phyloP scores from a whole-genome alignment of 2,113 vertebrate species.

The Harpagus bidentatus region DNA sequence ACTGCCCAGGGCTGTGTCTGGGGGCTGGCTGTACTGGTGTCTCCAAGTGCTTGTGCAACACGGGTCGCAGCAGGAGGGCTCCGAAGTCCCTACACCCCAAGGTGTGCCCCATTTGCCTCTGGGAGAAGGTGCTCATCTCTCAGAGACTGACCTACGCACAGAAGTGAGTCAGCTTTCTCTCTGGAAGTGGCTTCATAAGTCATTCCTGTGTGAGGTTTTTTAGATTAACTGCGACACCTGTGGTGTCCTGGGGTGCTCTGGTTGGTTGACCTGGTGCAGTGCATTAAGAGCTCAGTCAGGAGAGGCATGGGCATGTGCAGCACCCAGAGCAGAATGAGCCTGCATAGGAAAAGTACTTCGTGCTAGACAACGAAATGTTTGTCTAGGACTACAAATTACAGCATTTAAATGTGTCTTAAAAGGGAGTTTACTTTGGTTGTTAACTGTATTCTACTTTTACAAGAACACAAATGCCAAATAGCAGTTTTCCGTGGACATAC shows the following conservation, averaged over 20 bases:
- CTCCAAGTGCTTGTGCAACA: rapidly evolving
- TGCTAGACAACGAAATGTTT: neutral
- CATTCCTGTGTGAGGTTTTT: neutral
- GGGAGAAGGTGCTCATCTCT: neutral
- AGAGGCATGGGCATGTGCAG: neutral
- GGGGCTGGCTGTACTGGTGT: neutral
- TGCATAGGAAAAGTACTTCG: neutral
- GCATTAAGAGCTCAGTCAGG: neutral
- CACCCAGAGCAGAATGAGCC: neutral
- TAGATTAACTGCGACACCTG: rapidly evolving
- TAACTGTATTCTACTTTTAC: neutral
- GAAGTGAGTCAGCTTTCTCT: neutral
- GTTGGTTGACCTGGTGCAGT: neutral
- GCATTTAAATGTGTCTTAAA: neutral
- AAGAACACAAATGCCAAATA: neutral
- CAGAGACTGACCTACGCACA: neutral
- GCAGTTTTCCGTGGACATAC: rapidly evolving
- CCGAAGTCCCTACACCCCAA: rapidly evolving
- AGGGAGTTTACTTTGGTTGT: neutral
- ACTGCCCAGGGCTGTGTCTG: no score
- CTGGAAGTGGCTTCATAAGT: neutral
- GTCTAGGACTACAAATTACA: neutral
- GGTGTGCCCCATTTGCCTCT: rapidly evolving
- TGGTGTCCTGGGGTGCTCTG: neutral
- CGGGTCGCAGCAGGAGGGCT: rapidly evolving